Evolutionary conservation across 2,888 invertebrate species (phyloP), one percentile per base, ranked within the genome.

Genomic region (Dasypogon diadema): DNA sequence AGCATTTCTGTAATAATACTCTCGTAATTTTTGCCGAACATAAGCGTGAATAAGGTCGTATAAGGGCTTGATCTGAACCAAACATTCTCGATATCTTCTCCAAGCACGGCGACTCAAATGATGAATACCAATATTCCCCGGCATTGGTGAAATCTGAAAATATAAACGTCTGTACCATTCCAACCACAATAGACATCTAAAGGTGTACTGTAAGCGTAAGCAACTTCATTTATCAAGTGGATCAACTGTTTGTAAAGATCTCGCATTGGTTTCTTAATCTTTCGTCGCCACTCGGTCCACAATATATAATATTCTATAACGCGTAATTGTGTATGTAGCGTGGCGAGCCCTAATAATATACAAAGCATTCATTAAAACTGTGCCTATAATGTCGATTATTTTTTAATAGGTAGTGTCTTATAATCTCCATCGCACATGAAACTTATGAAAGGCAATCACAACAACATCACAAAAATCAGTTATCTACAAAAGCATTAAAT

Each of bases 231-330:
- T 76, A 93, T 93, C 58, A 95, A 83, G 72, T 92, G 91, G 0
- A 92, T 91, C 76, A 95, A 86, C 84, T 95, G 94, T 77, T 94
- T 93, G 80, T 92, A 96, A 34, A 93, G 87, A 79, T 95, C 94
- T 78, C 93, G 88, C 83, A 95, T 90, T 81, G 93, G 89, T 75
- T 92, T 90, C 0, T 93, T 95, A 0, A 96, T 94, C 79, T 93
- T 92, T 79, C 97, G 89, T 80, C 96, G 89, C 93, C 96, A 98
- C 83, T 95, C 95, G 0, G 92, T 91, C 98, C 98, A 98, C n/a
- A n/a, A n/a, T n/a, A n/a, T n/a, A n/a, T n/a, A n/a, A n/a, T n/a
- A n/a, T n/a, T n/a, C n/a, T n/a, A n/a, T n/a, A n/a, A n/a, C n/a
- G n/a, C n/a, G n/a, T n/a, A n/a, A n/a, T n/a, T n/a, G n/a, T n/a